Evolutionary conservation across 2,888 invertebrate genomes (phyloP).

Genomic region (Orchesellides sinensis): DNA sequence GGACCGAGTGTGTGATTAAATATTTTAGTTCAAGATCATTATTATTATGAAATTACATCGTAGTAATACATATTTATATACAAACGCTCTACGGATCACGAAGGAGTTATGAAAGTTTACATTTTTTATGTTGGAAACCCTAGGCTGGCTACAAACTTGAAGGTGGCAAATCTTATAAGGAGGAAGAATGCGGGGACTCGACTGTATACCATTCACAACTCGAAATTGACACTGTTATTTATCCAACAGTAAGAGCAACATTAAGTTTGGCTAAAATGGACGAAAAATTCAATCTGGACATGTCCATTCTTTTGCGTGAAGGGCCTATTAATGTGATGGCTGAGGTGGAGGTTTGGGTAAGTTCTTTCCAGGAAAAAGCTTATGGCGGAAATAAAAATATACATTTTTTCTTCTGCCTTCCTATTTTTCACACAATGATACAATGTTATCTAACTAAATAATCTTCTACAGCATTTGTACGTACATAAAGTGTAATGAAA

Average conservation of each 20-base stretch:
- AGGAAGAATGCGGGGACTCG: constrained; percentile 68
- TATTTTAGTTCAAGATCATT: too few relatives aligned
- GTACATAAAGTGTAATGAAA: too few relatives aligned
- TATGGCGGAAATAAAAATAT: too few relatives aligned
- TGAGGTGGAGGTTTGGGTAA: constrained; percentile 72
- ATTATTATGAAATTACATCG: too few relatives aligned
- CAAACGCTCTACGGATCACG: too few relatives aligned
- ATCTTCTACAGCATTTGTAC: too few relatives aligned
- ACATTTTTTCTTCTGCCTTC: too few relatives aligned
- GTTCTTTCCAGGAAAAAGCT: constrained; percentile 14
- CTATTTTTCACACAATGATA: too few relatives aligned
- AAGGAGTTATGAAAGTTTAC: too few relatives aligned
- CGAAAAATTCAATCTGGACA: constrained; percentile 71
- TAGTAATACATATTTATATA: too few relatives aligned
- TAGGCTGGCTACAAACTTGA: constrained; percentile 73
- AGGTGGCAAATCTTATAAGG: constrained; percentile 70
- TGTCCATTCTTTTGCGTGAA: constrained; percentile 72
- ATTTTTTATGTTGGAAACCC: background rate
- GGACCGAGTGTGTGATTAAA: too few relatives aligned
- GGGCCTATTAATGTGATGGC: constrained; percentile 74
- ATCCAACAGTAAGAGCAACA: constrained; percentile 80
- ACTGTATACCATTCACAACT: constrained; percentile 76
- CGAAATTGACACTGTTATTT: constrained; percentile 80
- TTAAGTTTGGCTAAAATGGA: constrained; percentile 80
- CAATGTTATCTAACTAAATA: too few relatives aligned